Conservation (phyloP, 2,888 invertebrate genomes). For the Oscheius sp. region DNA sequence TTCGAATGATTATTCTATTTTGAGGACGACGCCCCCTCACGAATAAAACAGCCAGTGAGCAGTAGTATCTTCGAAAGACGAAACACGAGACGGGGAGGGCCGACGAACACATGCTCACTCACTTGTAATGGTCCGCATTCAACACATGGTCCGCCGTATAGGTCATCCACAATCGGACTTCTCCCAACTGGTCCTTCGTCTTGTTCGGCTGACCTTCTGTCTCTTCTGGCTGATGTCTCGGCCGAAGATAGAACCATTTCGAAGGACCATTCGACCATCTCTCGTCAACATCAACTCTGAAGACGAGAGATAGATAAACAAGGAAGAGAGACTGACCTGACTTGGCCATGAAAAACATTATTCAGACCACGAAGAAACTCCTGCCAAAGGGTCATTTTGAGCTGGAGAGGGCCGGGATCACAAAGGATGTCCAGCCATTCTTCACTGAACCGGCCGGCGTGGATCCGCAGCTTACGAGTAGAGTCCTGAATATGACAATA, state of each 20-base stretch:
- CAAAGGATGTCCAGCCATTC: constrained; percentile 58
- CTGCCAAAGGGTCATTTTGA: constrained; percentile 59
- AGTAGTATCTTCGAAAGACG: background rate
- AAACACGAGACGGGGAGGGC: background rate
- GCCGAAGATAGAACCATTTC: constrained; percentile 60
- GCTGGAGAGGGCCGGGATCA: constrained; percentile 41
- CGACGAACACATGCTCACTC: constrained; percentile 23
- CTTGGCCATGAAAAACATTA: constrained; percentile 58
- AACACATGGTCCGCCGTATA: constrained; percentile 57
- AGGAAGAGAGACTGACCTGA: constrained; percentile 26
- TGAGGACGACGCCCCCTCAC: no score
- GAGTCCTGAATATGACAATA: constrained; percentile 13
- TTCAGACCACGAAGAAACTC: constrained; percentile 55
- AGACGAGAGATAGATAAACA: background rate
- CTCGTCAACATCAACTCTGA: constrained; percentile 51
- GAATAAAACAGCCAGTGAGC: no score
- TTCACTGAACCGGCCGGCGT: constrained; percentile 38
- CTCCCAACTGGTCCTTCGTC: constrained; percentile 5
- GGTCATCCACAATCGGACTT: constrained; percentile 33
- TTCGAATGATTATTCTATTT: no score
- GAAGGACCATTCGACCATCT: constrained; percentile 52
- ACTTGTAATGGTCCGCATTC: constrained; percentile 38
- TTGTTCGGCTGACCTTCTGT: constrained; percentile 6
- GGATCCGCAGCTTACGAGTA: constrained; percentile 32
- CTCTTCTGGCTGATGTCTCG: constrained; percentile 32